Evolutionary conservation across 1,140 invertebrate species (phyloP).

Genomic region (Eciton burchellii): DNA sequence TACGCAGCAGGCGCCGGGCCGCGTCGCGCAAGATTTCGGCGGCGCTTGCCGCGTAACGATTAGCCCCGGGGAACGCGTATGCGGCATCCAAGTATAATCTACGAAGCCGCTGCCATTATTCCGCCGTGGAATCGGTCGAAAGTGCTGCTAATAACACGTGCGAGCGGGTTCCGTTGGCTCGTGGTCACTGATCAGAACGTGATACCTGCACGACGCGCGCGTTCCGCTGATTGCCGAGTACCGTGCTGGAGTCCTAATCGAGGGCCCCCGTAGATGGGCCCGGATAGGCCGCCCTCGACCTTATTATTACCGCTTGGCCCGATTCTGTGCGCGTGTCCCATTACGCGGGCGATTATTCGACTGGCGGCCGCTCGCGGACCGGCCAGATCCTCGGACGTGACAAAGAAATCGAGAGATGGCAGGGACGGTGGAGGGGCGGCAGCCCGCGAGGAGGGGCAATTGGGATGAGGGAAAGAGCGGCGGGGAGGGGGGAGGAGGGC

Average conservation of each 20-base stretch:
- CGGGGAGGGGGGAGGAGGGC: constrained; percentile 43
- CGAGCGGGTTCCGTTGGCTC: constrained; percentile 29
- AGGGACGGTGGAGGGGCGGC: constrained; percentile 7
- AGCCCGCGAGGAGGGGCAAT: constrained; percentile 31
- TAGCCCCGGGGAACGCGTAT: constrained; percentile 38
- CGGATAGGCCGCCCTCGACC: constrained; percentile 63
- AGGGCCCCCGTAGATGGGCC: constrained; percentile 67
- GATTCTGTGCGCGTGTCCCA: constrained; percentile 63
- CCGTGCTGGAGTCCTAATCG: constrained; percentile 70
- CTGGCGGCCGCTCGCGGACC: constrained; percentile 49
- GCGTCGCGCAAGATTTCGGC: constrained; percentile 38
- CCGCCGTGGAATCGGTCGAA: constrained; percentile 17
- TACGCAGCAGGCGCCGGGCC: not conserved
- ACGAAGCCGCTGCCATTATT: constrained; percentile 42
- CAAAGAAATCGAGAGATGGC: constrained; percentile 58
- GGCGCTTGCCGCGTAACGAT: constrained; percentile 23
- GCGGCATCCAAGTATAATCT: constrained; percentile 31
- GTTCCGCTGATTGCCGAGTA: constrained; percentile 56
- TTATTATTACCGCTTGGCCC: constrained; percentile 71
- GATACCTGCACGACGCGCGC: constrained; percentile 55
- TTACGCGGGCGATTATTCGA: constrained; percentile 76
- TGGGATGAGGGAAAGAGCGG: constrained; percentile 39
- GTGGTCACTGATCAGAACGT: constrained; percentile 50
- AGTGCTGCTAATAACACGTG: constrained; percentile 62
- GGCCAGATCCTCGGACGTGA: constrained; percentile 34